Percentiles rank a stretch among this genome's conserved stretches.
These are phyloP conservation scores for Acanthaster planci DNA, from an alignment of 35 echinoderm and acorn worm species.

Conservation along the genomic window DNA sequence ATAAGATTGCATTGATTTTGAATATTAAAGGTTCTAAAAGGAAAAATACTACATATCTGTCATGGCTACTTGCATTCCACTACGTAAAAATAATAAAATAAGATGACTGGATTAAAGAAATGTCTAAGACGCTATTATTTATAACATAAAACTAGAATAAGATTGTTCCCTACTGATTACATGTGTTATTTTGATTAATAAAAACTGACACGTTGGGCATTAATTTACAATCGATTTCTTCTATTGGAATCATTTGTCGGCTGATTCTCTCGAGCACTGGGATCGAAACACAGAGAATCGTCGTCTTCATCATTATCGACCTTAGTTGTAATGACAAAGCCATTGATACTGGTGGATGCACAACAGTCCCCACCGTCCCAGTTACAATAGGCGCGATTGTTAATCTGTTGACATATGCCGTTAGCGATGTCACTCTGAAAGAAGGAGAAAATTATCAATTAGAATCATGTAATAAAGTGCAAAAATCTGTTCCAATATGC, in stretches of 20 bases:
- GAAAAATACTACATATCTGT: no score
- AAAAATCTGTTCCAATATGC: background rate
- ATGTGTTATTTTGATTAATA: no score
- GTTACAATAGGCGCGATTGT: slow-evolving; percentile 68
- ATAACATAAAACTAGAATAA: no score
- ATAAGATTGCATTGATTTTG: no score
- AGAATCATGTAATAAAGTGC: background rate
- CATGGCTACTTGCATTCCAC: no score
- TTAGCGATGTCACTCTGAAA: slow-evolving; percentile 43
- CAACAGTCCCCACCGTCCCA: slow-evolving; percentile 80
- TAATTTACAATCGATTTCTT: slow-evolving; percentile 1
- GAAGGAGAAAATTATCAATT: no score
- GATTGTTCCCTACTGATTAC: no score
- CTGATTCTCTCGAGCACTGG: slow-evolving; percentile 43
- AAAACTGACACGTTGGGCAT: no score
- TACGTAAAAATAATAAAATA: no score
- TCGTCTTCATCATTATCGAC: background rate
- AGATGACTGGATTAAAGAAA: no score
- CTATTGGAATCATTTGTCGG: slow-evolving; percentile 1
- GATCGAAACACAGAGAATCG: slow-evolving; percentile 39
- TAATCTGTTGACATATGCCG: slow-evolving; percentile 43
- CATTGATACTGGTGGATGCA: slow-evolving; percentile 1
- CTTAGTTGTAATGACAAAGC: slow-evolving; percentile 29
- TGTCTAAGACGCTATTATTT: no score
- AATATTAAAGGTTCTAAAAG: no score